These are phyloP conservation scores for Balaenoptera acutorostrata DNA, from an alignment of 2,113 vertebrate genomes.

Conservation along the genomic window DNA sequence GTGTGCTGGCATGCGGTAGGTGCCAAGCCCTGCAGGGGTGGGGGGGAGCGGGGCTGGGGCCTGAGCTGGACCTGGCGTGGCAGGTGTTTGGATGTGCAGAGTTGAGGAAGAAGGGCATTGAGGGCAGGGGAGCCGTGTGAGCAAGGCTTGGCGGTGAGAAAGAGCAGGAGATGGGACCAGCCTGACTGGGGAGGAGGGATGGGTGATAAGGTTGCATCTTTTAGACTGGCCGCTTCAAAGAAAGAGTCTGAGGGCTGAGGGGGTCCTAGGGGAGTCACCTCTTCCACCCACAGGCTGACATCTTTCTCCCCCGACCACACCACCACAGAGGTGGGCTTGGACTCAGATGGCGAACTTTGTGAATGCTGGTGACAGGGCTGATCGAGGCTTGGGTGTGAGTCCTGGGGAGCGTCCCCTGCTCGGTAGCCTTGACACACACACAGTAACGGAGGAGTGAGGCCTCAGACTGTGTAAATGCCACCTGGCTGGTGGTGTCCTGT, in stretches of 20 bases:
- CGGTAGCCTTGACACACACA: background rate
- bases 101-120: background rate
- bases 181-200: background rate
- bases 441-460: rapidly evolving
- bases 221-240: background rate
- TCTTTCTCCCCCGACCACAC: background rate
- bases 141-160: background rate
- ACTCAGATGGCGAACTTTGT: background rate
- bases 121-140: background rate
- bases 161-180: background rate
- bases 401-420: background rate
- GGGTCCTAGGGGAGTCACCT: background rate
- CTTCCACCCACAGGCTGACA: rapidly evolving
- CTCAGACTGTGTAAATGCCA: background rate
- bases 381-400: background rate
- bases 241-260: background rate
- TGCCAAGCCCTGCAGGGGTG: background rate
- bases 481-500: background rate
- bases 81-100: background rate
- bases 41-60: background rate
- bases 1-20: background rate
- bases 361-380: background rate
- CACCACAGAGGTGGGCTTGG: background rate
- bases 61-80: background rate
- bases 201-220: background rate